These are phyloP conservation scores for Athrips mouffetella DNA, from an alignment of 2,888 invertebrate species.

Conservation along the genomic window DNA sequence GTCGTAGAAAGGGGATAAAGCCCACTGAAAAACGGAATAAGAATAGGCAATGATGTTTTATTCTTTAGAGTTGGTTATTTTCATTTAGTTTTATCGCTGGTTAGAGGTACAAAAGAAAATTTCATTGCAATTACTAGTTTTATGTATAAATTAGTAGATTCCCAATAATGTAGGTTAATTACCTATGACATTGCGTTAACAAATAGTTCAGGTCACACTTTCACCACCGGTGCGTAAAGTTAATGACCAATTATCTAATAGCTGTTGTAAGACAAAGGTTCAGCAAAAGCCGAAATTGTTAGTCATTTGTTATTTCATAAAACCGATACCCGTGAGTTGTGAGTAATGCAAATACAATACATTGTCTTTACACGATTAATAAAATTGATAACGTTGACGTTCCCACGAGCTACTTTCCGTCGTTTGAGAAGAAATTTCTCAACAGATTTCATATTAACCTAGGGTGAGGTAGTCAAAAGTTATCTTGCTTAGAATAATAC, in stretches of 20 bases:
- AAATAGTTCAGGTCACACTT: constrained; percentile 6
- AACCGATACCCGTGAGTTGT: not conserved
- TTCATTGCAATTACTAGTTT: no score
- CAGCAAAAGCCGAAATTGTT: not conserved
- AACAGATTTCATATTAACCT: not conserved
- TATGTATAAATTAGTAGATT: no score
- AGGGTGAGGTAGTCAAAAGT: not conserved
- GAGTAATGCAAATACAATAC: not conserved
- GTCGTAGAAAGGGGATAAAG: no score
- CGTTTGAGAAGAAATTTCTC: not conserved
- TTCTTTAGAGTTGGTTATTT: no score
- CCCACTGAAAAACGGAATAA: no score
- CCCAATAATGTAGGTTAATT: no score
- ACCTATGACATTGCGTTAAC: no score
- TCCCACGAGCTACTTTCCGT: not conserved
- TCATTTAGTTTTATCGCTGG: no score
- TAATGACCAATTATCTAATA: constrained; percentile 11
- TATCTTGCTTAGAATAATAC: no score
- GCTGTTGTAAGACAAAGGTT: not conserved
- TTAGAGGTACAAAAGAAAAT: no score
- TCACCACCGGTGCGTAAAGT: not conserved
- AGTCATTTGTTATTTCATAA: not conserved
- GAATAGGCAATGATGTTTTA: no score
- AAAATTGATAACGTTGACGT: not conserved
- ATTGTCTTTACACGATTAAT: not conserved